phyloP scores from a whole-genome alignment of 2,888 invertebrate genomes.

The Stomorhina lunata region DNA sequence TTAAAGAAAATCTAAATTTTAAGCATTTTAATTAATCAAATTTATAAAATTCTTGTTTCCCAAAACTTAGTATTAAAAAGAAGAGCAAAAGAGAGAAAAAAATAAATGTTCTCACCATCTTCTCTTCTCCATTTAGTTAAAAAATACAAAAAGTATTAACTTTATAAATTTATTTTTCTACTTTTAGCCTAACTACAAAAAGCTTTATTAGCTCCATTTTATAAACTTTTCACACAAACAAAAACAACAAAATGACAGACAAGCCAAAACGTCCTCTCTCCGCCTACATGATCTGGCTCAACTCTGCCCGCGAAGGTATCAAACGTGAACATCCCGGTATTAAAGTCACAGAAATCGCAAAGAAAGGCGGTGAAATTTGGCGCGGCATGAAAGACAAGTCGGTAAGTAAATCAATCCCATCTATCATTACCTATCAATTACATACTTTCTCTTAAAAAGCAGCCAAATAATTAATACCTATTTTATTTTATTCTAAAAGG shows the following conservation, averaged over 20 bases:
- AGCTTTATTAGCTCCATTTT: slow-evolving; percentile 20
- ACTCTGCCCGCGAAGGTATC: slow-evolving; percentile 90
- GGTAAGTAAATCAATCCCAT: slow-evolving; percentile 83
- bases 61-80: too few species aligned
- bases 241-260: slow-evolving; percentile 86
- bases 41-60: too few species aligned
- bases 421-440: not conserved
- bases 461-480: not conserved
- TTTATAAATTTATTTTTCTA: not conserved
- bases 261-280: slow-evolving; percentile 95
- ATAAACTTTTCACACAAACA: not conserved
- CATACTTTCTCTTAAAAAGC: not conserved
- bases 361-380: slow-evolving; percentile 97
- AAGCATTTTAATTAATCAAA: too few species aligned
- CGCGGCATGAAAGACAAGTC: slow-evolving; percentile 91
- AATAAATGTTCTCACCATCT: too few species aligned
- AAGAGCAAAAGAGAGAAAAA: too few species aligned
- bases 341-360: slow-evolving; percentile 93
- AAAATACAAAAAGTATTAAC: too few species aligned
- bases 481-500: slow-evolving; percentile 80
- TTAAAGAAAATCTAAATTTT: too few species aligned
- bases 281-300: slow-evolving; percentile 97
- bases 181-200: slow-evolving; percentile 1
- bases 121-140: too few species aligned
- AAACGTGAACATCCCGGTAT: slow-evolving; percentile 94